Evolutionary conservation across 2,797 vertebrate genomes (phyloP).

Genomic region (Danio choprae): DNA sequence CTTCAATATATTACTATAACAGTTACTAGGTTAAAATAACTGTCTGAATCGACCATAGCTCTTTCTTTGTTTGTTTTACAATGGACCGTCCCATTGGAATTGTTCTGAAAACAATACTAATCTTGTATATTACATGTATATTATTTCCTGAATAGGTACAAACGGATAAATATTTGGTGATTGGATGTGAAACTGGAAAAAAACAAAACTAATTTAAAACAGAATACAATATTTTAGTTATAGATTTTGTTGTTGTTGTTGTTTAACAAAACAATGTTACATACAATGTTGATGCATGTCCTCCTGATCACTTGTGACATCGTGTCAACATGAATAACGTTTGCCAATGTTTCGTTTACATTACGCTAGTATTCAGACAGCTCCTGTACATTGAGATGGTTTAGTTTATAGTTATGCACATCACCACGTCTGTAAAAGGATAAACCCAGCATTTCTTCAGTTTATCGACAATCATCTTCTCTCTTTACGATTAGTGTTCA

Average conservation of each 20-base stretch:
- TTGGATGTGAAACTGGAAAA: constrained; percentile 53
- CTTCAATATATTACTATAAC: constrained; percentile 62
- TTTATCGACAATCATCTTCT: constrained; percentile 43
- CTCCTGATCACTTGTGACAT: constrained; percentile 58
- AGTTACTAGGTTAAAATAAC: constrained; percentile 53
- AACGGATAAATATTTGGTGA: constrained; percentile 58
- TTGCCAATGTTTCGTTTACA: constrained; percentile 67
- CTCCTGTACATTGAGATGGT: constrained; percentile 59
- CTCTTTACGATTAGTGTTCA: constrained; percentile 59
- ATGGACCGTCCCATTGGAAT: constrained; percentile 47
- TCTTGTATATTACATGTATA: constrained; percentile 54
- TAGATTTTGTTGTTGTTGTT: constrained; percentile 31
- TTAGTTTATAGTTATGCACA: constrained; percentile 59
- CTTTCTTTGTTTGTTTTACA: constrained; percentile 42
- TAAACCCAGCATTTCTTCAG: constrained; percentile 51
- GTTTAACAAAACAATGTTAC: constrained; percentile 55
- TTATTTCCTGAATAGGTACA: constrained; percentile 56
- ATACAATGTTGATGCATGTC: constrained; percentile 55
- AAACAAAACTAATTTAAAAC: constrained; percentile 56
- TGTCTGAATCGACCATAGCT: constrained; percentile 38
- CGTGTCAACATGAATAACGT: constrained; percentile 43
- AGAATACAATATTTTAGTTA: constrained; percentile 53
- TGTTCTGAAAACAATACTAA: constrained; percentile 50
- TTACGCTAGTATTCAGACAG: constrained; percentile 58
- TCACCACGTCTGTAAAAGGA: constrained; percentile 47